Percentiles rank a stretch among this genome's conserved stretches.
Conservation (phyloP, 2,797 vertebrate species). For the Nannoperca obscura region DNA sequence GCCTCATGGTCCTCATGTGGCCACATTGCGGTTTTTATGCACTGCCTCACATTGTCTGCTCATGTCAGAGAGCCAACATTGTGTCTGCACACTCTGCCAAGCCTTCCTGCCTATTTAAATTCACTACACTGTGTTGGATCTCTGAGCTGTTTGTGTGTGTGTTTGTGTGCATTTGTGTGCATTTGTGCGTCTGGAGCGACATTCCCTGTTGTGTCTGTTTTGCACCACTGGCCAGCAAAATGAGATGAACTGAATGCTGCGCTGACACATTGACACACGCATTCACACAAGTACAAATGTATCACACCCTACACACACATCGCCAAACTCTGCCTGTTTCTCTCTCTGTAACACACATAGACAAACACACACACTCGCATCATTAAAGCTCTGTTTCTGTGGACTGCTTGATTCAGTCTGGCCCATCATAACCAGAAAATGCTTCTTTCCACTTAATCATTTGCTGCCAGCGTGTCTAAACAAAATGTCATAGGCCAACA, state of each 20-base stretch:
- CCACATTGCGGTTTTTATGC: neutral
- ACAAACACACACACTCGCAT: neutral
- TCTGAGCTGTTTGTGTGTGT: constrained; percentile 10
- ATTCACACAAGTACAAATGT: constrained; percentile 3
- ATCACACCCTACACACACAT: constrained; percentile 1
- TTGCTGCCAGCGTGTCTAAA: constrained; percentile 49
- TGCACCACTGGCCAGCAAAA: constrained; percentile 39
- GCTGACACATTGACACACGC: constrained; percentile 18
- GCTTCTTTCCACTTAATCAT: constrained; percentile 57
- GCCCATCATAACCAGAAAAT: constrained; percentile 39
- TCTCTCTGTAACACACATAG: constrained; percentile 7
- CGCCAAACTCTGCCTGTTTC: neutral
- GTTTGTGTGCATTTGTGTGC: neutral
- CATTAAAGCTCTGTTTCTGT: constrained; percentile 11
- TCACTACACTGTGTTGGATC: constrained; percentile 13
- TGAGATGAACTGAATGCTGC: constrained; percentile 25
- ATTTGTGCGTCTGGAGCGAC: constrained; percentile 13
- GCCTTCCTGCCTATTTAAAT: constrained; percentile 17
- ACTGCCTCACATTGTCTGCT: constrained; percentile 5
- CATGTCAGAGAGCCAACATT: neutral
- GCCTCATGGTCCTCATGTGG: neutral
- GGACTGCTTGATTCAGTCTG: constrained; percentile 15
- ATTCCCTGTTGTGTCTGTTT: constrained; percentile 26
- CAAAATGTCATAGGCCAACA: constrained; percentile 60
- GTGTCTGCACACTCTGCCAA: constrained; percentile 17